Evolutionary conservation across 2,797 vertebrate species (phyloP).

Genomic region (Phrynocephalus forsythii): DNA sequence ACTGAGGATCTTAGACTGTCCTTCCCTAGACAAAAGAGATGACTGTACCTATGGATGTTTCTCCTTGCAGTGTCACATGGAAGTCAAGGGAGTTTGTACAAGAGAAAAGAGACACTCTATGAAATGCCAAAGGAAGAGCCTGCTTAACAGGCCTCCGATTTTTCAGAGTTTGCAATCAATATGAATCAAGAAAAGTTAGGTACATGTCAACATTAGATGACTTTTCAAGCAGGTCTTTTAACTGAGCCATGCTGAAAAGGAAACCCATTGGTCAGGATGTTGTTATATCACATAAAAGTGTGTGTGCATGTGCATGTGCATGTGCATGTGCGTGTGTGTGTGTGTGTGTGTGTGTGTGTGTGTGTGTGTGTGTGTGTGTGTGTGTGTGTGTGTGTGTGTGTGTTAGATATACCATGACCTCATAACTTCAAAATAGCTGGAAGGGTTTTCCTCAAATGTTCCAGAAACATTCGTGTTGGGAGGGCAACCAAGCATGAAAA

Average conservation of each 20-base stretch:
- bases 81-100: not conserved
- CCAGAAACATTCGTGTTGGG: constrained; percentile 42
- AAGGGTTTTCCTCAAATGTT: constrained; percentile 43
- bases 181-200: not conserved
- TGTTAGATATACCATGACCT: constrained; percentile 16
- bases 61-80: not conserved
- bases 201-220: not conserved
- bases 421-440: constrained; percentile 38
- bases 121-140: not conserved
- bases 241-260: constrained; percentile 11
- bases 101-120: not conserved
- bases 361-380: not conserved
- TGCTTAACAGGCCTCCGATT: not conserved
- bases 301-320: not conserved
- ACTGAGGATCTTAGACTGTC: not conserved
- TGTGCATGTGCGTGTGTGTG: not conserved
- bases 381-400: constrained; percentile 6
- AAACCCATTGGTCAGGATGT: constrained; percentile 32
- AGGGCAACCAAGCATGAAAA: constrained; percentile 37
- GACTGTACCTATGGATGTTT: constrained; percentile 6
- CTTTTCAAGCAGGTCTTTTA: not conserved
- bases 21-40: not conserved
- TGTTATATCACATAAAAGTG: constrained; percentile 15
- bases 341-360: constrained; percentile 11
- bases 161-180: not conserved